These are phyloP conservation scores for Nansenia antarctica DNA, from an alignment of 2,113 vertebrate genomes.

Conservation along the genomic window DNA sequence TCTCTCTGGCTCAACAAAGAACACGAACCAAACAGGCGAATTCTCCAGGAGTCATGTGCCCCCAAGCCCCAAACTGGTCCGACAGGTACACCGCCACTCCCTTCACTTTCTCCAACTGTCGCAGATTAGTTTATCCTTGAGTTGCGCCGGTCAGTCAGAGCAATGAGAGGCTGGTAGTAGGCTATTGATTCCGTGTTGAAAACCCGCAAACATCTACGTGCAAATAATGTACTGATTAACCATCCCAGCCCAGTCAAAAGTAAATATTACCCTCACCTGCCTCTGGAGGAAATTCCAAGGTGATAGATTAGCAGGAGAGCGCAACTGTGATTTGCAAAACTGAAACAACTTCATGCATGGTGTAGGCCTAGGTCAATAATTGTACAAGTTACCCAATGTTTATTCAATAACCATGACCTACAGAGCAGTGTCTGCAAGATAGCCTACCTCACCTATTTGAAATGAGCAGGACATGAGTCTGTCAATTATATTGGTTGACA, in stretches of 20 bases:
- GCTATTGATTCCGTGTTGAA: background rate
- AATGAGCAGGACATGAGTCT: background rate
- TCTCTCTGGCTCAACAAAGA: constrained; percentile 53
- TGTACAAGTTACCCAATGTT: background rate
- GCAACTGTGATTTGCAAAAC: constrained; percentile 28
- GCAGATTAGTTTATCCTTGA: background rate
- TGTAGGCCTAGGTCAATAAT: constrained; percentile 5
- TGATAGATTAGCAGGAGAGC: constrained; percentile 14
- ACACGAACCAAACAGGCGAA: constrained; percentile 36
- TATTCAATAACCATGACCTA: background rate
- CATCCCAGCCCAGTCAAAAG: constrained; percentile 13
- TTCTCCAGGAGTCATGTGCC: constrained; percentile 69
- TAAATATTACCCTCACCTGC: constrained; percentile 56
- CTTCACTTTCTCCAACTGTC: constrained; percentile 14
- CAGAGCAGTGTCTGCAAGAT: background rate
- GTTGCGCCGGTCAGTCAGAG: background rate
- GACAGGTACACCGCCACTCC: constrained; percentile 78
- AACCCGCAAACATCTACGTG: background rate
- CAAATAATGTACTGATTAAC: constrained; percentile 28
- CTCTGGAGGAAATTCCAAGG: background rate
- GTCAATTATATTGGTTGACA: background rate
- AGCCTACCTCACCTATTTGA: background rate
- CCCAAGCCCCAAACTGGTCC: constrained; percentile 69
- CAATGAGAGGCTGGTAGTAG: background rate
- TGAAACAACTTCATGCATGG: background rate